phyloP scores from a whole-genome alignment of 2,888 invertebrate genomes.

The Dynastes maya region DNA sequence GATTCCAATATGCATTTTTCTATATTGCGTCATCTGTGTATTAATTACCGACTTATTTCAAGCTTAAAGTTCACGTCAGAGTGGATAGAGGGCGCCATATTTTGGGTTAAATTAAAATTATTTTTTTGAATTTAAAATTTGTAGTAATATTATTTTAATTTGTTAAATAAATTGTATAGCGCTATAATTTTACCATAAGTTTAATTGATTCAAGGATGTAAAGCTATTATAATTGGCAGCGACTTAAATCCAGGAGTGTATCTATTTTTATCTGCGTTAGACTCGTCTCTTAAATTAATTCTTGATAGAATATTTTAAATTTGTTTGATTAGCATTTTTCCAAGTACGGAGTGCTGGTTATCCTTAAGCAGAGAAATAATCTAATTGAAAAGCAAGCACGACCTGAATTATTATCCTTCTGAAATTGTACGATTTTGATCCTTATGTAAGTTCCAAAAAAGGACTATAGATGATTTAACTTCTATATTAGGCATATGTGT shows the following conservation, averaged over 20 bases:
- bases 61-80: too few relatives aligned
- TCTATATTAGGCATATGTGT: constrained; percentile 28
- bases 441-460: constrained; percentile 31
- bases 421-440: constrained; percentile 18
- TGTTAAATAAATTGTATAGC: too few relatives aligned
- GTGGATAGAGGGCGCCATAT: too few relatives aligned
- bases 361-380: constrained; percentile 2
- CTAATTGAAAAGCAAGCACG: constrained; percentile 18
- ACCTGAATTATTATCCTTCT: constrained; percentile 19
- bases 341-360: constrained; percentile 2
- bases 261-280: background rate
- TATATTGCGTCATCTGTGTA: too few relatives aligned
- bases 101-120: too few relatives aligned
- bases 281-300: background rate
- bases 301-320: background rate
- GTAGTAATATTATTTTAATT: too few relatives aligned
- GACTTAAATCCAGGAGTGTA: background rate
- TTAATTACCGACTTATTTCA: too few relatives aligned
- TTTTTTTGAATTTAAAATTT: too few relatives aligned
- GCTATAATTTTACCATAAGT: too few relatives aligned
- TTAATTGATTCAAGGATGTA: too few relatives aligned
- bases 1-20: too few relatives aligned
- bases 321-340: background rate
- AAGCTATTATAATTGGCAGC: background rate
- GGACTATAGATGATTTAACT: constrained; percentile 8